A percentile compares a stretch with the other conserved stretches of the same genome.
phyloP scores from a whole-genome alignment of 2,113 vertebrate species.

The Salvator merianae region DNA sequence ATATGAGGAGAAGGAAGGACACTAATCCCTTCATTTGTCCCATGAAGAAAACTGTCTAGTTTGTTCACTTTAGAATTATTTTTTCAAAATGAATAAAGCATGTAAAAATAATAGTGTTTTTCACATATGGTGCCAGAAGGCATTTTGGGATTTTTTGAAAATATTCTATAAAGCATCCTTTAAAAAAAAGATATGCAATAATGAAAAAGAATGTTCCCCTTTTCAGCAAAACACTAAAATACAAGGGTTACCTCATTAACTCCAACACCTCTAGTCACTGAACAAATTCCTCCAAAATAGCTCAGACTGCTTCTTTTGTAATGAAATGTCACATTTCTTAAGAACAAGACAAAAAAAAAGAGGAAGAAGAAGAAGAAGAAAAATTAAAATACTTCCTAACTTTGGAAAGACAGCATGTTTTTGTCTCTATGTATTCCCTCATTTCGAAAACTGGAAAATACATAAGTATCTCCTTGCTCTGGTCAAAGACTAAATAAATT shows the following conservation, averaged over 20 bases:
- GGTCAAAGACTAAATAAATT: neutral
- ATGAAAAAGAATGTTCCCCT: neutral
- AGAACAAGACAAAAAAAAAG: constrained; percentile 34
- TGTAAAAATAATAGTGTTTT: neutral
- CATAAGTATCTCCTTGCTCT: constrained; percentile 10
- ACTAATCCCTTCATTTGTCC: too few relatives aligned
- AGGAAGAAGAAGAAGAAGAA: too few relatives aligned
- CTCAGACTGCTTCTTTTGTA: constrained; percentile 92
- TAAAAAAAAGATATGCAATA: neutral
- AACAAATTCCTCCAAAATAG: constrained; percentile 94
- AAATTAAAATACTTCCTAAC: constrained; percentile 14
- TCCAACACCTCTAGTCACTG: constrained; percentile 88
- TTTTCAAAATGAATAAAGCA: neutral
- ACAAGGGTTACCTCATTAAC: constrained; percentile 91
- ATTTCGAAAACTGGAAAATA: constrained; percentile 10
- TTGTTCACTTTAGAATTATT: too few relatives aligned
- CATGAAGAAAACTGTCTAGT: too few relatives aligned
- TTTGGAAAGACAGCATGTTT: neutral
- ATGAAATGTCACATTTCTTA: constrained; percentile 93
- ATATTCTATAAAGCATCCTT: neutral
- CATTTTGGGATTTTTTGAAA: neutral
- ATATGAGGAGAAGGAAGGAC: too few relatives aligned
- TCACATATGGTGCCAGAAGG: neutral
- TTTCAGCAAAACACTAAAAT: neutral
- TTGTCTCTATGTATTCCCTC: neutral